A percentile compares a stretch with the other conserved stretches of the same genome.
Evolutionary conservation across 2,797 vertebrate species (phyloP).

Genomic region (Saxicola maurus): DNA sequence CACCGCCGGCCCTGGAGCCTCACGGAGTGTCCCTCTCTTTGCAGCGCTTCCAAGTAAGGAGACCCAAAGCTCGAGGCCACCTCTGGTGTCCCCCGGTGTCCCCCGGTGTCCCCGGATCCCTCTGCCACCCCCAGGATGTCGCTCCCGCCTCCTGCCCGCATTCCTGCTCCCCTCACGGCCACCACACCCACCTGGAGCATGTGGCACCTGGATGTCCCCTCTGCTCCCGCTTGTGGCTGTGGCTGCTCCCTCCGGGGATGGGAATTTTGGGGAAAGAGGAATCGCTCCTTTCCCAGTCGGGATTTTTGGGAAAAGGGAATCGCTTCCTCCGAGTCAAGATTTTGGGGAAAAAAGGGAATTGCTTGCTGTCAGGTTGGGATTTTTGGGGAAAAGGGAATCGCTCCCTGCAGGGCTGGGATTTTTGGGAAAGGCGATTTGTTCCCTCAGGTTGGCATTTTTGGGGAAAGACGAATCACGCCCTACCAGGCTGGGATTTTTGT

Average conservation of each 20-base stretch:
- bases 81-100: accelerated
- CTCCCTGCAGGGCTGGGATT: accelerated
- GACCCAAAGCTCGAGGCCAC: neutral
- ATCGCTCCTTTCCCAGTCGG: accelerated
- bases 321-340: accelerated
- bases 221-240: accelerated
- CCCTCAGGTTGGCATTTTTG: accelerated
- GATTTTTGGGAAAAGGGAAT: neutral
- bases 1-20: accelerated
- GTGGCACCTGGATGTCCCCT: neutral
- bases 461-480: accelerated
- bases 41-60: constrained; percentile 66
- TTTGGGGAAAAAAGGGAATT: neutral
- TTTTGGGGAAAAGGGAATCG: accelerated
- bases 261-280: accelerated
- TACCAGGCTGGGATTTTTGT: accelerated
- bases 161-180: no score
- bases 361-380: accelerated
- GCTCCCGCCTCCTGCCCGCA: neutral
- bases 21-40: constrained; percentile 7
- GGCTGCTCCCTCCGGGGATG: neutral
- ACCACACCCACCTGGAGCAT: neutral
- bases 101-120: accelerated
- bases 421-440: neutral
- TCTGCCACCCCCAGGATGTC: neutral